Evolutionary conservation across 92 coral and sea anemone species (phyloP).

Genomic region (Bergia sp.): DNA sequence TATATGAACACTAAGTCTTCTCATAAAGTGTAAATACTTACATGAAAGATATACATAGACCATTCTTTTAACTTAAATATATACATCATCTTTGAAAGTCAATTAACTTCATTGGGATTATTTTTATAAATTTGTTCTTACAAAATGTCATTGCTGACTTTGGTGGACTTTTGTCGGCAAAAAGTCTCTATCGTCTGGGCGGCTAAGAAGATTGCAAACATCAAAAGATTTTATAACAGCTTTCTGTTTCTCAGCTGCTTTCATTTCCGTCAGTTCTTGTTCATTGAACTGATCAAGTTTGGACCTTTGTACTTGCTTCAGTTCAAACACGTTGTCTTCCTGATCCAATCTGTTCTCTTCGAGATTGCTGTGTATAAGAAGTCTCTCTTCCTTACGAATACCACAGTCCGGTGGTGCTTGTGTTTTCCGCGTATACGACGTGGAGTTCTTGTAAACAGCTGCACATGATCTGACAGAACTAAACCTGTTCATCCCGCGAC

Average conservation of each 20-base stretch:
- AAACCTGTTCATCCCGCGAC: slow-evolving; percentile 28
- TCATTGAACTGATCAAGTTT: slow-evolving; percentile 8
- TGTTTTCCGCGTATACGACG: neutral
- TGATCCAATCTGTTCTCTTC: slow-evolving; percentile 11
- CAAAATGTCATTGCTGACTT: slow-evolving; percentile 1
- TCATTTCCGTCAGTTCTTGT: slow-evolving; percentile 13
- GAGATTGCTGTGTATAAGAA: neutral
- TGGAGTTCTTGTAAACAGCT: slow-evolving; percentile 1
- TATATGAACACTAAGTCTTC: neutral
- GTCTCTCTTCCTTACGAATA: slow-evolving; percentile 34
- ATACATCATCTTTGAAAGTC: neutral
- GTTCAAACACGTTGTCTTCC: slow-evolving; percentile 3
- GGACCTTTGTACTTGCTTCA: slow-evolving; percentile 30
- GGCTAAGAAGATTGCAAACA: slow-evolving; percentile 34
- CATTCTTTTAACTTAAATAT: too few relatives aligned
- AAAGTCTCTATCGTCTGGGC: slow-evolving; percentile 6
- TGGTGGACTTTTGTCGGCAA: slow-evolving; percentile 6
- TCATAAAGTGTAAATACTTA: neutral
- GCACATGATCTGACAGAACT: slow-evolving; percentile 1
- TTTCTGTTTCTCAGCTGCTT: neutral
- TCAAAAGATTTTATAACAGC: neutral
- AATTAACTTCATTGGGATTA: neutral
- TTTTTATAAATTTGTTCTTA: neutral
- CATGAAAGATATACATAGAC: neutral
- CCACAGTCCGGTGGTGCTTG: neutral